phyloP scores from a whole-genome alignment of 2,113 vertebrate species.

The Sclerurus mexicanus region DNA sequence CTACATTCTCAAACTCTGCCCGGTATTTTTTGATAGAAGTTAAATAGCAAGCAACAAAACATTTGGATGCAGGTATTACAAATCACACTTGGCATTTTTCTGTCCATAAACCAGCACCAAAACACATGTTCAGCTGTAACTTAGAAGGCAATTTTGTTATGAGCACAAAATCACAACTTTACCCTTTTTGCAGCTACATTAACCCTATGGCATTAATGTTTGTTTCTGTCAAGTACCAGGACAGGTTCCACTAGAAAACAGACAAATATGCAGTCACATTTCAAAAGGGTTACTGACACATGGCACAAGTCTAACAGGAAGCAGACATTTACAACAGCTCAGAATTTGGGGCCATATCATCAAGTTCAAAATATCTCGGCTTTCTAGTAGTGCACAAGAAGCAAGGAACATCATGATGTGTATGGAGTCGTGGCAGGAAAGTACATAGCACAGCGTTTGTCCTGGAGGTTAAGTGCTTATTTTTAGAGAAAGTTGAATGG shows the following conservation, averaged over 20 bases:
- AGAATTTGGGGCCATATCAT: neutral
- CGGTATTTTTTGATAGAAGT: neutral
- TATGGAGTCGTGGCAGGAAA: neutral
- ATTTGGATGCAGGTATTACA: neutral
- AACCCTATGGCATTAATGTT: neutral
- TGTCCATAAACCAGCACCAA: neutral
- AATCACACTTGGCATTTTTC: neutral
- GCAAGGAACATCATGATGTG: neutral
- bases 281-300: neutral
- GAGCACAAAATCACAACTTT: neutral
- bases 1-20: neutral
- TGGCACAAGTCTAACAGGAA: neutral
- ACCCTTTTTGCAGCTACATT: neutral
- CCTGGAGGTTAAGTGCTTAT: neutral
- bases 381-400: neutral
- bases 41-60: neutral
- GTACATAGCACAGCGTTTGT: neutral
- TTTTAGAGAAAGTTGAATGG: neutral
- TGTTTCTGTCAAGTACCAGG: neutral
- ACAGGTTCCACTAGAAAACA: neutral
- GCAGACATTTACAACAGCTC: neutral
- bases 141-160: neutral
- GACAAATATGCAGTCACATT: neutral
- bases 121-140: neutral
- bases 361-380: neutral